Conservation (phyloP, 2,797 vertebrate genomes). For the Delichon dasypus region DNA sequence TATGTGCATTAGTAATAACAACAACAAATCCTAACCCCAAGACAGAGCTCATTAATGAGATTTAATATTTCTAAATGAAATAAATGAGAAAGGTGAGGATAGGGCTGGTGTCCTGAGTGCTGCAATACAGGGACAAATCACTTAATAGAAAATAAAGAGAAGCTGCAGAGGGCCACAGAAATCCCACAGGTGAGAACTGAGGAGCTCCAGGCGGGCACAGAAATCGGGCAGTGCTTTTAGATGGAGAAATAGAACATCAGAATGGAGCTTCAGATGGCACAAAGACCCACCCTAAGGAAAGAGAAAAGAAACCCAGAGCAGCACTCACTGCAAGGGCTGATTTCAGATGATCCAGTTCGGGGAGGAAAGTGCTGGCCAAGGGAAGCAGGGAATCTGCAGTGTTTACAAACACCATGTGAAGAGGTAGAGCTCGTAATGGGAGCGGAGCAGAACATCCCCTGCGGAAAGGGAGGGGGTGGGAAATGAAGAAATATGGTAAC, state of each 20-base stretch:
- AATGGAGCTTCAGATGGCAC: not conserved
- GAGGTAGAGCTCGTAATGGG: not conserved
- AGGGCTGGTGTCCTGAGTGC: not conserved
- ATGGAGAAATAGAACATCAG: not conserved
- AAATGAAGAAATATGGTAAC: not conserved
- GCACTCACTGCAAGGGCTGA: not conserved
- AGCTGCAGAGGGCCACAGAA: not conserved
- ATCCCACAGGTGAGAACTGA: not conserved
- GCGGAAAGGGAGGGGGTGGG: not conserved
- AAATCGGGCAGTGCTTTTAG: not conserved
- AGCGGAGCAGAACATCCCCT: not conserved
- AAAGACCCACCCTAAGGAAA: not conserved
- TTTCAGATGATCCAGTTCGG: not conserved
- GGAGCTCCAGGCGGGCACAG: fast-evolving
- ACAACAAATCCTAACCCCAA: not conserved
- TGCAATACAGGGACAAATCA: not conserved
- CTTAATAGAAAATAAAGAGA: not conserved
- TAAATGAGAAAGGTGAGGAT: not conserved
- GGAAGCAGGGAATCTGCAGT: not conserved
- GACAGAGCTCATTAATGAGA: not conserved
- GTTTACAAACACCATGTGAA: slow-evolving; percentile 1
- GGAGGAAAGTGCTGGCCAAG: not conserved
- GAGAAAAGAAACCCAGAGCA: not conserved
- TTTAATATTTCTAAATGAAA: not conserved
- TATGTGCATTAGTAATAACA: not conserved